Evolutionary conservation across 92 coral and sea anemone genomes (phyloP).

Genomic region (Epizoanthus ramosus): DNA sequence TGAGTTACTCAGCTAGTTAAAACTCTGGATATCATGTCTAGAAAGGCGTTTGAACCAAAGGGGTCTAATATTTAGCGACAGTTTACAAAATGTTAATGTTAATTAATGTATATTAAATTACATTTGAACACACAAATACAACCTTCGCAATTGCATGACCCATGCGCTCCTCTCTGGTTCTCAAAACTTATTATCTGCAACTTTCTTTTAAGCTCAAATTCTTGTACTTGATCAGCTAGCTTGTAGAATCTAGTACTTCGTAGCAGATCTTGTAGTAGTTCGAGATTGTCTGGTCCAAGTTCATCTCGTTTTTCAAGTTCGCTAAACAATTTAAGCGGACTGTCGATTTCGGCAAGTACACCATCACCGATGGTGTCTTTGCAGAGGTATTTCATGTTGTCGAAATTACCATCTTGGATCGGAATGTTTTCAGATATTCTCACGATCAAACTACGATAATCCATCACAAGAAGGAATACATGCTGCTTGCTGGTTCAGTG

Average conservation of each 20-base stretch:
- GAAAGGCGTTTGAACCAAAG: no score
- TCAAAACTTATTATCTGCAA: slow-evolving; percentile 15
- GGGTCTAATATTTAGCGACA: no score
- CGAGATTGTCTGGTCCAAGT: slow-evolving; percentile 11
- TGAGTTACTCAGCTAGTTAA: no score
- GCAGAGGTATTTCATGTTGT: slow-evolving; percentile 17
- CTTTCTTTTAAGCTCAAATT: slow-evolving; percentile 20
- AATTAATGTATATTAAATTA: no score
- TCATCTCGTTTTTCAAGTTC: slow-evolving; percentile 28
- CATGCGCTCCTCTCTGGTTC: not conserved
- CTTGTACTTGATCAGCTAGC: slow-evolving; percentile 16
- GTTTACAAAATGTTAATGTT: no score
- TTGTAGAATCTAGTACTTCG: not conserved
- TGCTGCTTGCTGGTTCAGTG: no score
- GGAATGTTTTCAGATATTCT: slow-evolving; percentile 23
- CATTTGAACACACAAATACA: no score
- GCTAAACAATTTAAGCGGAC: slow-evolving; percentile 1
- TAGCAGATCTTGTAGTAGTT: not conserved
- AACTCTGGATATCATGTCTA: no score
- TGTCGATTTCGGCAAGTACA: not conserved
- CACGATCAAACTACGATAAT: slow-evolving; percentile 18
- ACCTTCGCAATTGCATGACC: no score
- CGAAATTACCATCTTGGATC: not conserved
- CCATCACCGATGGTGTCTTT: slow-evolving; percentile 21
- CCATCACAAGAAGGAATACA: not conserved